A percentile compares a stretch with the other conserved stretches of the same genome.
Conservation (phyloP, 2,888 invertebrate genomes). For the Tuberolachnus salignus region DNA sequence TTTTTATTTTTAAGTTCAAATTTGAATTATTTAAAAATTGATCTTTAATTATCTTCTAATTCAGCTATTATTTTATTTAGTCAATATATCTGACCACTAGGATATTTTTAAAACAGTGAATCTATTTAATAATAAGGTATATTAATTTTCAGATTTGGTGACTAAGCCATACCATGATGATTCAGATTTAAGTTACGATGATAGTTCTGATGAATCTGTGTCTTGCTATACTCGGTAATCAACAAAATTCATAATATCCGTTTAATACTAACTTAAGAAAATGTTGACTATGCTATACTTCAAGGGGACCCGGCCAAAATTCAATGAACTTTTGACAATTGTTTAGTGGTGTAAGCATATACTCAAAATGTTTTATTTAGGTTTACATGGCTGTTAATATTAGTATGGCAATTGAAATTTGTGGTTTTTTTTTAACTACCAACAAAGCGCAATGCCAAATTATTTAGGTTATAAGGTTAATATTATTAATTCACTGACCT, state of each 20-base stretch:
- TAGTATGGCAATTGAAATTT: not conserved
- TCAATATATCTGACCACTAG: too few species aligned
- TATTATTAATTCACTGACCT: conserved; percentile 19
- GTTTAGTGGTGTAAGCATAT: conserved; percentile 6
- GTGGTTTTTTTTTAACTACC: conserved; percentile 20
- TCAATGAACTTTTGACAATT: not conserved
- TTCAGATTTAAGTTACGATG: conserved; percentile 41
- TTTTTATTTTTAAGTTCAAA: too few species aligned
- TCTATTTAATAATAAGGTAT: conserved; percentile 28
- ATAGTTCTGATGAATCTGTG: conserved; percentile 46
- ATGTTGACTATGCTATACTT: conserved; percentile 1
- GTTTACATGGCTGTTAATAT: not conserved
- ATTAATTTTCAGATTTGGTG: conserved; percentile 35
- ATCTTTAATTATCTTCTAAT: too few species aligned
- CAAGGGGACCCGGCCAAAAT: not conserved
- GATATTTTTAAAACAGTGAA: too few species aligned
- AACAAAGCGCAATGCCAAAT: not conserved
- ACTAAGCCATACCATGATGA: conserved; percentile 46
- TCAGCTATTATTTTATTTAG: too few species aligned
- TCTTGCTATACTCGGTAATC: conserved; percentile 25
- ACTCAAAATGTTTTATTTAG: not conserved
- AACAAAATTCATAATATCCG: not conserved
- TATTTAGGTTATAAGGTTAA: conserved; percentile 5
- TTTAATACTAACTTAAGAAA: conserved; percentile 5
- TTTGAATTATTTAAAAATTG: too few species aligned